Evolutionary conservation across 2,797 vertebrate species (phyloP).

Genomic region (Sandelia bainsii): DNA sequence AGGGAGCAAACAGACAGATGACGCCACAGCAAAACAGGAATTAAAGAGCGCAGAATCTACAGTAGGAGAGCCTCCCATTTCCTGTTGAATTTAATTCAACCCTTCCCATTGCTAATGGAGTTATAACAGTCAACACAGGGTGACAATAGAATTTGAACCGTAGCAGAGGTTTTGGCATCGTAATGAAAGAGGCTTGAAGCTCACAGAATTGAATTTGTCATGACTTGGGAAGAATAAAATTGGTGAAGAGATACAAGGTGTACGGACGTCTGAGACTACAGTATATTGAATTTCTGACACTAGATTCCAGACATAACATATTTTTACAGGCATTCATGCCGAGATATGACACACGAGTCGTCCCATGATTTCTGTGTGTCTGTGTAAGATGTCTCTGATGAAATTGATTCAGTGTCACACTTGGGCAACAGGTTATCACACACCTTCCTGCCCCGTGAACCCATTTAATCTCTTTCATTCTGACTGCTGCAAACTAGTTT

Average conservation of each 20-base stretch:
- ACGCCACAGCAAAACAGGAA: constrained; percentile 18
- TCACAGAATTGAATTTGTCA: constrained; percentile 48
- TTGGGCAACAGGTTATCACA: constrained; percentile 76
- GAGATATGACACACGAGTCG: constrained; percentile 44
- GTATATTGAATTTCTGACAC: constrained; percentile 57
- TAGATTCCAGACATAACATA: constrained; percentile 22
- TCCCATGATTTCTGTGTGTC: constrained; percentile 37
- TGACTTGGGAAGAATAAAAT: constrained; percentile 45
- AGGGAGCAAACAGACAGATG: constrained; percentile 42
- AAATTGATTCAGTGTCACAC: constrained; percentile 75
- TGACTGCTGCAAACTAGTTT: constrained; percentile 46
- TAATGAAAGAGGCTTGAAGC: constrained; percentile 48
- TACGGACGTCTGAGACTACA: constrained; percentile 23
- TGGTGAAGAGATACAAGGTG: constrained; percentile 19
- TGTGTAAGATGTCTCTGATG: constrained; percentile 54
- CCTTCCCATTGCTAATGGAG: constrained; percentile 48
- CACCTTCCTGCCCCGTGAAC: constrained; percentile 67
- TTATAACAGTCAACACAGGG: constrained; percentile 43
- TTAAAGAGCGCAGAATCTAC: constrained; percentile 20
- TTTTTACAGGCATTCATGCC: constrained; percentile 25
- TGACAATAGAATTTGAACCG: constrained; percentile 59
- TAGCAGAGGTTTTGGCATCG: constrained; percentile 43
- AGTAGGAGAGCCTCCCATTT: constrained; percentile 24
- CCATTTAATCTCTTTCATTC: constrained; percentile 68
- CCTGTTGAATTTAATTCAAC: constrained; percentile 49